Evolutionary conservation across 2,797 vertebrate genomes (phyloP), one percentile per base, ranked within the genome.

Genomic region (Mus minutoides): DNA sequence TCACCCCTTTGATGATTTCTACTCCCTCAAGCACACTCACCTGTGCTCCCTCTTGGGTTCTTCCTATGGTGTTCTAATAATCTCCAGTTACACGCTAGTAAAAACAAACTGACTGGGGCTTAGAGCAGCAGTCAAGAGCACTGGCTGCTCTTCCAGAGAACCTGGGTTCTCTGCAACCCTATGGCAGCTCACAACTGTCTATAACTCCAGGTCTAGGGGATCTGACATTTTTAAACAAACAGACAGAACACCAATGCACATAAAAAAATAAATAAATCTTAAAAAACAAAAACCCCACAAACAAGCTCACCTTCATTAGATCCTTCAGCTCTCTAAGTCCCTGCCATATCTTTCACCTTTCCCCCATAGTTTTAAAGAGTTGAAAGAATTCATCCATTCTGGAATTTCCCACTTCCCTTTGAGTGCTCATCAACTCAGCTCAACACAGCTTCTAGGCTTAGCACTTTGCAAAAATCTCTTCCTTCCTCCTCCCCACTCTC

Each of bases 401-500:
- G n/a, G 22, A 46, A 80, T 34, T 40, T 43, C 40, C 7, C 14
- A 1, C 54, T 21, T 56, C 62, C 26, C 17, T 31, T 12, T 24
- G 31, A 6, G 40, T 22, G 21, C 8, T 26, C 1, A 1, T 24
- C 58, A 10, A 3, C 49, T 9, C 58, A 2, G 10, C 19, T 2
- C 1, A 43, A 1, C 26, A 10, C 16, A 13, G 34, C 60, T 10
- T 69, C n/a, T 11, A 10, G 31, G 9, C 37, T 56, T 1, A 16
- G 43, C 10, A 0, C 31, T 52, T 3, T 8, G 16, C 1, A 1
- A 22, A 67, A 37, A 37, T 37, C 54, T 31, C 12, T 8, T n/a
- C 21, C 10, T 17, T 3, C n/a, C 6, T 2, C 5, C 49, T 31
- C 56, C 24, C 3, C 7, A 4, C 52, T 21, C 11, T 3, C n/a